Evolutionary conservation across 2,797 vertebrate species (phyloP).

Genomic region (Kryptopterus vitreolus): DNA sequence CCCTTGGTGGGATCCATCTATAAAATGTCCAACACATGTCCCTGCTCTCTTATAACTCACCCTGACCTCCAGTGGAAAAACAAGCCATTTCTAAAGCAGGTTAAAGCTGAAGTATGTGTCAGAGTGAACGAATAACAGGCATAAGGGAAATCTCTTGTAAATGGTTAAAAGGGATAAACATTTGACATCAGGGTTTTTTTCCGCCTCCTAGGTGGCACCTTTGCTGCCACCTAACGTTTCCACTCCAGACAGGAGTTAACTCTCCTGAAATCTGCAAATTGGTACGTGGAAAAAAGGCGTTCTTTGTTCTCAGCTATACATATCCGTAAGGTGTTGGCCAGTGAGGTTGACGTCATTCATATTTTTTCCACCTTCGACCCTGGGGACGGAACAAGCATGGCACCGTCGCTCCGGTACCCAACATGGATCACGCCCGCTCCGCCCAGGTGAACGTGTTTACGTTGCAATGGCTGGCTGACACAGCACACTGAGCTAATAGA

Average conservation of each 20-base stretch:
- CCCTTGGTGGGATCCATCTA: slow-evolving; percentile 16
- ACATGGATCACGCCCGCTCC: slow-evolving; percentile 24
- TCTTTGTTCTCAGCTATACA: slow-evolving; percentile 60
- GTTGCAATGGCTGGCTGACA: slow-evolving; percentile 54
- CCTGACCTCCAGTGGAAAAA: slow-evolving; percentile 58
- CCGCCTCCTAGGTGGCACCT: slow-evolving; percentile 64
- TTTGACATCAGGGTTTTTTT: slow-evolving; percentile 58
- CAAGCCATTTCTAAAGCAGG: slow-evolving; percentile 44
- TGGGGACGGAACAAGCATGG: slow-evolving; percentile 38
- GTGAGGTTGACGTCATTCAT: slow-evolving; percentile 69
- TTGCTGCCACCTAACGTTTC: slow-evolving; percentile 67
- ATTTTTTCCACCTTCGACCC: slow-evolving; percentile 65
- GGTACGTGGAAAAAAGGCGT: slow-evolving; percentile 53
- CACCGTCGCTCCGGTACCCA: slow-evolving; percentile 46
- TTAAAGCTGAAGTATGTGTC: slow-evolving; percentile 39
- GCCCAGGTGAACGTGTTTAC: slow-evolving; percentile 50
- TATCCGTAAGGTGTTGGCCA: slow-evolving; percentile 60
- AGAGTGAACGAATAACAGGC: slow-evolving; percentile 33
- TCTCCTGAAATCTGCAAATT: slow-evolving; percentile 52
- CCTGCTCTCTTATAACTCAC: slow-evolving; percentile 66
- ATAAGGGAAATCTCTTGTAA: slow-evolving; percentile 66
- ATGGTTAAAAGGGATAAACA: slow-evolving; percentile 55
- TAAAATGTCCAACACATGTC: slow-evolving; percentile 62
- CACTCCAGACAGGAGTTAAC: slow-evolving; percentile 61
- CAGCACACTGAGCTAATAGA: slow-evolving; percentile 56